A percentile compares a stretch with the other conserved stretches of the same genome.
These are phyloP conservation scores for Ginglymostoma cirratum DNA, from an alignment of 2,113 vertebrate genomes.

Conservation along the genomic window DNA sequence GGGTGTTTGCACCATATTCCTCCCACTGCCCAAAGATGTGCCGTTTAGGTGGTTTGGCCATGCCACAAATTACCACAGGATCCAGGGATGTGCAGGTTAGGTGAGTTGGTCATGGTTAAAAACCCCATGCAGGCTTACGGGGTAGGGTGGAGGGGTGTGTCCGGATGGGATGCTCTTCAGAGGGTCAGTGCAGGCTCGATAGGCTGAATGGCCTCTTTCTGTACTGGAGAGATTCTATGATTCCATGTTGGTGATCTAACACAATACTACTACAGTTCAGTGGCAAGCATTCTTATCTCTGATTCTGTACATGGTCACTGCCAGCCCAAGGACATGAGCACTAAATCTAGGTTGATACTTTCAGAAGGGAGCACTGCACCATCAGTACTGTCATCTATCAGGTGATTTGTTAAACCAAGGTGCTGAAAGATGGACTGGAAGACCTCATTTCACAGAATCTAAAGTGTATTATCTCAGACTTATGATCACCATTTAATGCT, in stretches of 20 bases:
- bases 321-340: neutral
- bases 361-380: neutral
- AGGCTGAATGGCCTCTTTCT: too few relatives aligned
- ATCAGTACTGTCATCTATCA: neutral
- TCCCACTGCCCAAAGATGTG: too few relatives aligned
- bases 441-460: neutral
- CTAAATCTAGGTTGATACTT: neutral
- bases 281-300: neutral
- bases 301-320: neutral
- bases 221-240: too few relatives aligned
- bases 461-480: neutral
- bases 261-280: neutral
- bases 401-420: neutral
- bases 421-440: neutral
- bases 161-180: too few relatives aligned
- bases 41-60: too few relatives aligned
- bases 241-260: neutral
- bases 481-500: neutral
- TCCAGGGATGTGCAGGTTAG: too few relatives aligned
- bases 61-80: too few relatives aligned
- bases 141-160: too few relatives aligned
- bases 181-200: too few relatives aligned
- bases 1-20: neutral
- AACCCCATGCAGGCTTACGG: too few relatives aligned
- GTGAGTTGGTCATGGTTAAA: too few relatives aligned